Base-by-base conservation (phyloP, 2,113 vertebrate genomes). In the Ophthalmolycus amberensis region DNA sequence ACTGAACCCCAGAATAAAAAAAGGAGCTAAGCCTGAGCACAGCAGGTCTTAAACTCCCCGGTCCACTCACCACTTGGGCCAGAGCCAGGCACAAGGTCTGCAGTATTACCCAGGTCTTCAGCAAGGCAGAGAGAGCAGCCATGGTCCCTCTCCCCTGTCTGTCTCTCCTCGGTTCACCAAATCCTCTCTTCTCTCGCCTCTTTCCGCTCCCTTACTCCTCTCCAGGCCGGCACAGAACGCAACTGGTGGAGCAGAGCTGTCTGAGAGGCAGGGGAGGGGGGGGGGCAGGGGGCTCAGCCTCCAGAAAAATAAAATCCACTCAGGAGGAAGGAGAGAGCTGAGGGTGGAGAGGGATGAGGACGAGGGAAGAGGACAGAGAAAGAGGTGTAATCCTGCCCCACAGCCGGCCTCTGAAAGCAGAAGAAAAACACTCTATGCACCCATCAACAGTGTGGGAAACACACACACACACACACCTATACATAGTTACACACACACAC, bases 31-130 rank as follows among this genome's bases (percentile, higher is more conserved):
- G 22, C 46, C 73, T 48, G 69, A 34, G 29, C 40, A 4, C 1
- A 82, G 64, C 79, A 75, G 66, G 74, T 82, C 68, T 64, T 42
- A 83, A 42, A 40, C 38, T 82, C 83, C 69, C 16, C 73, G 25
- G 42, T 91, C 77, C 73, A 98, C 97, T 98, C 92, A 99, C 97
- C 87, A 98, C 95, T 95, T 99, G 98, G 60, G 96, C 97, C 92
- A 98, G 86, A 82, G 95, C 95, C 86, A 99, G 94, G 84, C 95
- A 95, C 85, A 95, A 59, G 65, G 91, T 92, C 81, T 96, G 97
- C 90, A 98, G 94, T 75, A 98, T 77, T 14, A 97, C 86, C 69
- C 95, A 93, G 85, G 96, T 93, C 94, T 79, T 38, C 60, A 95
- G 85, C 85, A 78, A 74, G 59, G 54, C 85, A 65, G 90, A 93